Conservation (phyloP, 2,888 invertebrate species). For the Syrphus vitripennis region DNA sequence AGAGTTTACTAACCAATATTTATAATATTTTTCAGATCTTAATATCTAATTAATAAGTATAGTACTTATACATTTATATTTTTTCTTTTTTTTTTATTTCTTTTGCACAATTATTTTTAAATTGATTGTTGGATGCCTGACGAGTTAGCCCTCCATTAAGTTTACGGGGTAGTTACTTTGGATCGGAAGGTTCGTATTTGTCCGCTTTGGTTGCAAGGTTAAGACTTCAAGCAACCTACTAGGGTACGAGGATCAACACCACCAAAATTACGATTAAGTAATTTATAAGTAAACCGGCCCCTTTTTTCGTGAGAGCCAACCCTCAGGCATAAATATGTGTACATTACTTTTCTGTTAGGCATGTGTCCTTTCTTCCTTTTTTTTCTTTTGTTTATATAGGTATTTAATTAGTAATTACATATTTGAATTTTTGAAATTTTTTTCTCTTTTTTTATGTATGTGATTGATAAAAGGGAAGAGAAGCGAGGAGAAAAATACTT, state of each 20-base stretch:
- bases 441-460: neutral
- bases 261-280: neutral
- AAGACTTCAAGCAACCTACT: neutral
- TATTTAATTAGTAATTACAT: neutral
- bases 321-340: neutral
- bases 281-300: neutral
- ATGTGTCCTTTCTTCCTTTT: too few relatives aligned
- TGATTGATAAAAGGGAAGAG: neutral
- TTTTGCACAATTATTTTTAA: neutral
- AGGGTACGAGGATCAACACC: neutral
- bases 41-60: too few relatives aligned
- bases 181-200: constrained; percentile 18
- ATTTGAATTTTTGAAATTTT: neutral
- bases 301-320: neutral
- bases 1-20: neutral
- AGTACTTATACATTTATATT: neutral
- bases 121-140: neutral
- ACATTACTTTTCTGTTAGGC: too few relatives aligned
- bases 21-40: too few relatives aligned
- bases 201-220: neutral
- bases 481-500: neutral
- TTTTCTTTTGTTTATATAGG: neutral
- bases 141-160: neutral
- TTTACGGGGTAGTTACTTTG: neutral
- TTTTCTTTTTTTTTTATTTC: neutral